Evolutionary conservation across 2,113 vertebrate genomes (phyloP), one percentile per base, ranked within the genome.

Genomic region (Lathamus discolor): DNA sequence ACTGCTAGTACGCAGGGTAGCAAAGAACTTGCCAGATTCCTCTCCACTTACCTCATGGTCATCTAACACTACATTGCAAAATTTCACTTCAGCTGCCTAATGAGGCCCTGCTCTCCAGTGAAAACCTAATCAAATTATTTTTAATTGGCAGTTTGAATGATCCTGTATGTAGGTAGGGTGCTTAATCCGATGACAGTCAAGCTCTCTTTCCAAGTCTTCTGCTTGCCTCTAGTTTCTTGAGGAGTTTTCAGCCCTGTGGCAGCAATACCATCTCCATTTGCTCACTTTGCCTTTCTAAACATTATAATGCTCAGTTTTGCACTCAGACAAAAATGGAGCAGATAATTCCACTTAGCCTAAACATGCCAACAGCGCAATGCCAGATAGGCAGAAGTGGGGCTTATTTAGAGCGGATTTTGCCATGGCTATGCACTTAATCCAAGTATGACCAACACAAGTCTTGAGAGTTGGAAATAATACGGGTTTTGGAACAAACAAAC

Each of bases 1-100:
- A 2, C 6, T 74, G 90, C 79, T 88, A 78, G 76, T 18, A 37
- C 2, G 2, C 6, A 19, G 35, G 82, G 39, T 0, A 86, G 63
- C 75, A 70, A 68, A 83, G 64, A 64, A 77, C 59, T 83, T 35
- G 73, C 86, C 94, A 95, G 93, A 94, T 94, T 94, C 80, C 48
- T 82, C 90, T 78, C 41, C 44, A 23, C 70, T 94, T 93, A 86
- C 61, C 61, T 94, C 85, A 89, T 20, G 55, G 72, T 67, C 83
- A 82, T 81, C 92, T 73, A 85, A 89, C 75, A 37, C 86, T 77
- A 81, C 43, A 66, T 52, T 92, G 95, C 83, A 94, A 92, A 89
- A 95, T 46, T 73, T 39, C 85, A 28, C 89, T 81, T 79, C 69
- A 88, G 72, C 86, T 72, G 57, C 41, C 85, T 93, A 93, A 96